Base-by-base conservation (phyloP, 2,888 invertebrate species). In the Tenthredo livida region DNA sequence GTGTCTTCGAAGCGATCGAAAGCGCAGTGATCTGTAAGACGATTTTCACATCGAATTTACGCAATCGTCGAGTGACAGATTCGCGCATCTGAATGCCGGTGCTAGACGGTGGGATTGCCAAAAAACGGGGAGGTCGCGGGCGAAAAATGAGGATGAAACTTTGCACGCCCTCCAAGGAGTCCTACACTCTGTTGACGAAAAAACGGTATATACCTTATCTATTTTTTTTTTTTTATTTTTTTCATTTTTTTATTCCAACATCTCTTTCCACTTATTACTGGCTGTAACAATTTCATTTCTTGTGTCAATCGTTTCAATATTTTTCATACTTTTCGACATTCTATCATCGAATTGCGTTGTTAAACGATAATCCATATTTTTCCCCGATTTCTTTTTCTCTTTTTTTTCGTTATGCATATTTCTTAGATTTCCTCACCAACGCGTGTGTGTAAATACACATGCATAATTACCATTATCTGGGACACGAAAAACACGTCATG, bases 151-250 rank as follows among this genome's bases (percentile, higher is more conserved):
- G 93, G 85, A 93, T 93, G 93, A 89, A 93, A 85, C 91, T 93
- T 25, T 92, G 93, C 89, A 91, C 90, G 87, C 90, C 91, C 86
- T 92, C 93, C 87, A 93, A 93, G 90, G 93, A 93, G 90, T 93
- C 93, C 5, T 93, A 93, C 87, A 91, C 92, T 73, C 90, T 93
- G 67, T 92, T 93, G 54, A 90, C 93, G n/a, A 93, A 93, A 87
- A 93, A 93, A 91, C 91, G 93, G 93, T 93, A 92, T 86, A 61
- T 25, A 85, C 29, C 47, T 70, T 17, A 21, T 43, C 21, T 3
- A 12, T 10, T 12, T 9, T 12, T 43, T 43, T 33, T 33, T 33
- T 33, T 33, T 33, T 33, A 29, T 33, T 33, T 4, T 33, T 2
- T 1, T 33, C 2, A 33, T 33, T 33, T 33, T 33, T 4, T 33